Evolutionary conservation across 2,797 vertebrate genomes (phyloP), one percentile per base, ranked within the genome.

Genomic region (Telmatherina bonti): DNA sequence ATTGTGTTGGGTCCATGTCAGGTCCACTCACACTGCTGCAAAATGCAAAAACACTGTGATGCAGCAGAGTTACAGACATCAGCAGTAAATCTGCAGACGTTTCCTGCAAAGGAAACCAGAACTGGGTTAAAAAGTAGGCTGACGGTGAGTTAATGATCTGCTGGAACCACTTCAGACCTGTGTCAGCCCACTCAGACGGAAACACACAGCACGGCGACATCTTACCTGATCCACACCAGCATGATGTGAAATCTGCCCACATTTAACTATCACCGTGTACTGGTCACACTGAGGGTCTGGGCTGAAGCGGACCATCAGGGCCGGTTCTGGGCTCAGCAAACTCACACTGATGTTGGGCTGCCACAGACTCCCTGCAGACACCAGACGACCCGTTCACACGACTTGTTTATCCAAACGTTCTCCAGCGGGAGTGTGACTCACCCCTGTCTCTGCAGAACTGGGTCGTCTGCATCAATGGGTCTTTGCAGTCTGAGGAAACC

Each of bases 301-400:
- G 16, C 31, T 67, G 73, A 95, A 94, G 55, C 75, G 55, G 20
- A 94, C 82, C 12, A 51, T 18, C 45, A 95, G 80, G 0, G 12
- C 9, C 6, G n/a, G 2, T 4, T 24, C 13, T 33, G 49, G 5
- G 1, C 13, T 8, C 12, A 11, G 4, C 27, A 10, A 51, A 27
- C 22, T n/a, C 76, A 91, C 0, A 0, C 64, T 86, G 45, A 94
- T 87, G 69, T 92, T 85, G 0, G 94, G 89, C 56, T 73, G 60
- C 94, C 94, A 95, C 20, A 85, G 78, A 41, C 83, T 86, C 61
- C 94, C 94, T 95, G 15, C 9, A 65, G 8, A 38, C 26, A 65
- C 33, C 24, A 67, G 2, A 62, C 51, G 7, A 1, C 7, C 22
- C 5, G 22, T 13, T 26, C 3, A 26, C 0, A 20, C 26, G 0